phyloP scores from a whole-genome alignment of 2,888 invertebrate species.

The Syrista parreyssii region DNA sequence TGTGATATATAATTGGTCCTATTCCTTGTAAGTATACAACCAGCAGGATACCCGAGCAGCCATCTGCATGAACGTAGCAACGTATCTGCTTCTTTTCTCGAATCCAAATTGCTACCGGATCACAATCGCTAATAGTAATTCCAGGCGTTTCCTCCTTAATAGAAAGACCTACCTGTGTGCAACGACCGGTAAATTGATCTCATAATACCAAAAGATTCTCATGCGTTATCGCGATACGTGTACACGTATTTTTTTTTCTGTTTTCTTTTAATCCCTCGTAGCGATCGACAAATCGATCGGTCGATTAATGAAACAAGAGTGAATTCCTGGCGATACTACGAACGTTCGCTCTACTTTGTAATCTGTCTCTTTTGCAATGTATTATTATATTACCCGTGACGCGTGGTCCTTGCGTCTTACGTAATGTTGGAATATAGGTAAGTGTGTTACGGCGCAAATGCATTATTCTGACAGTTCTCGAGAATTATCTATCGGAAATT shows the following conservation, averaged over 20 bases:
- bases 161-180: background rate
- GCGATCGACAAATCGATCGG: background rate
- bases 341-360: background rate
- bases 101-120: background rate
- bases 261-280: background rate
- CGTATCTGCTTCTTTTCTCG: background rate
- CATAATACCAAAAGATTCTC: background rate
- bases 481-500: background rate
- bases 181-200: background rate
- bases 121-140: background rate
- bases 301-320: background rate
- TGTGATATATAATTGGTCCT: background rate
- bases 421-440: background rate
- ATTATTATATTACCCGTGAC: background rate
- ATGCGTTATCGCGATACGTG: background rate
- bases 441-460: background rate
- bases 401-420: background rate
- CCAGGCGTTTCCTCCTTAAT: background rate
- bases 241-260: background rate
- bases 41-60: background rate
- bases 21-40: background rate
- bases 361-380: background rate
- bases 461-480: background rate
- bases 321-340: background rate
- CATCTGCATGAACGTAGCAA: background rate